These are phyloP conservation scores for Drosophila arawakana DNA, from an alignment of 1,140 invertebrate species.

Conservation along the genomic window DNA sequence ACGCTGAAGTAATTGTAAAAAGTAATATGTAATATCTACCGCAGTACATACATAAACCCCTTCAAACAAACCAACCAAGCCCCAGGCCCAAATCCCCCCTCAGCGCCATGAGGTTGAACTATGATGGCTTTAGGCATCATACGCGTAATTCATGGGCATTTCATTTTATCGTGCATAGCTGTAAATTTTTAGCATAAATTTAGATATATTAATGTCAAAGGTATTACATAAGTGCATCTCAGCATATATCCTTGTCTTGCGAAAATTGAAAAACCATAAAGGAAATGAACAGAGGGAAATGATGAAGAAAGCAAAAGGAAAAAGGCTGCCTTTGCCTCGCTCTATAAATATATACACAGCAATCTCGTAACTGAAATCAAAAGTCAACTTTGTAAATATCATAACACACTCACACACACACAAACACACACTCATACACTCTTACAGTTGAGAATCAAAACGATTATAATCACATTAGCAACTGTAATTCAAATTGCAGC, in stretches of 20 bases:
- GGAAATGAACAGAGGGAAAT: slow-evolving; percentile 25
- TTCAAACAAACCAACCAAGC: background rate
- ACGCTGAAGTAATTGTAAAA: slow-evolving; percentile 84
- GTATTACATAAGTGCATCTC: slow-evolving; percentile 48
- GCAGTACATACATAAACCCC: slow-evolving; percentile 40
- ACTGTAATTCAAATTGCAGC: slow-evolving; percentile 7
- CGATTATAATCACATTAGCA: slow-evolving; percentile 14
- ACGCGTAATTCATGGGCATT: slow-evolving; percentile 71
- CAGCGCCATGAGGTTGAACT: slow-evolving; percentile 13
- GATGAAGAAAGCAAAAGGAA: slow-evolving; percentile 18
- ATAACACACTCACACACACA: slow-evolving; percentile 24
- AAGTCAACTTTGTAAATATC: slow-evolving; percentile 62
- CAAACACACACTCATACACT: slow-evolving; percentile 7
- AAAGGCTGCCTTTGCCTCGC: slow-evolving; percentile 19
- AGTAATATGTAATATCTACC: slow-evolving; percentile 67
- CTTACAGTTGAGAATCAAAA: slow-evolving; percentile 33
- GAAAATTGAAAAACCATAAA: slow-evolving; percentile 14
- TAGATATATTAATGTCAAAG: slow-evolving; percentile 74
- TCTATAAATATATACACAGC: slow-evolving; percentile 48
- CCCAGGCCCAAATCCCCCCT: background rate
- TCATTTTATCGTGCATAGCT: slow-evolving; percentile 71
- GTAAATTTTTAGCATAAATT: slow-evolving; percentile 81
- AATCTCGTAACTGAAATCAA: slow-evolving; percentile 77
- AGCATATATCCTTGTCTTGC: slow-evolving; percentile 19
- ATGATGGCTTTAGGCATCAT: slow-evolving; percentile 16